phyloP scores from a whole-genome alignment of 2,113 vertebrate species.

The Cyprinodon brontotheroides region DNA sequence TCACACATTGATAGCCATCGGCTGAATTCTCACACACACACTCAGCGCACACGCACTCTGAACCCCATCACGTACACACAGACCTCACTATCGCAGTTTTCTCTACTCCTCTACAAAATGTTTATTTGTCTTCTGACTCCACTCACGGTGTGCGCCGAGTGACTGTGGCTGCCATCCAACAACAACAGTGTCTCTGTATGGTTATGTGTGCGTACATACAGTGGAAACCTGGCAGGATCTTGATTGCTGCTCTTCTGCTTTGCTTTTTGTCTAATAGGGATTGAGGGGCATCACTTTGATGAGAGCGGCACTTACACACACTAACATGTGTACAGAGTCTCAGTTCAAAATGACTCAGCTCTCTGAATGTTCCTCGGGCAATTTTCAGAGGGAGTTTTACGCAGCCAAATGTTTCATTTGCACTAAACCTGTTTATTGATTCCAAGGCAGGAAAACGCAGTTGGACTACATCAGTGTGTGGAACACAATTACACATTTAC shows the following conservation, averaged over 20 bases:
- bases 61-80: constrained; percentile 37
- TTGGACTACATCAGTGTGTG: constrained; percentile 22
- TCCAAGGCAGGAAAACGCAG: constrained; percentile 45
- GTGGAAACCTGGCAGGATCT: too few species aligned
- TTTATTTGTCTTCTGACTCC: constrained; percentile 79
- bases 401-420: constrained; percentile 55
- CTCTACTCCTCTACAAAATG: constrained; percentile 63
- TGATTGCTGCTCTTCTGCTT: too few species aligned
- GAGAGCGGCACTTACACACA: constrained; percentile 75
- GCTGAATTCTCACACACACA: constrained; percentile 48
- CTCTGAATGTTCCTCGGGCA: constrained; percentile 50
- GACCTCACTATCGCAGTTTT: constrained; percentile 54
- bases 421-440: constrained; percentile 63
- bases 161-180: constrained; percentile 68
- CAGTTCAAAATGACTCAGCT: constrained; percentile 64
- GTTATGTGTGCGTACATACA: constrained; percentile 16
- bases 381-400: constrained; percentile 46
- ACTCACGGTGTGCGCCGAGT: constrained; percentile 63
- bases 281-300: constrained; percentile 69
- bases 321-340: constrained; percentile 73
- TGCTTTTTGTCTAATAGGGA: constrained; percentile 61
- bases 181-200: constrained; percentile 59
- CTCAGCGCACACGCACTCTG: constrained; percentile 39
- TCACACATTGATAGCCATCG: constrained; percentile 56
- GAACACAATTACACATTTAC: constrained; percentile 42